These are phyloP conservation scores for Exaiptasia diaphana DNA, from an alignment of 64 coral and sea anemone genomes.

Conservation along the genomic window DNA sequence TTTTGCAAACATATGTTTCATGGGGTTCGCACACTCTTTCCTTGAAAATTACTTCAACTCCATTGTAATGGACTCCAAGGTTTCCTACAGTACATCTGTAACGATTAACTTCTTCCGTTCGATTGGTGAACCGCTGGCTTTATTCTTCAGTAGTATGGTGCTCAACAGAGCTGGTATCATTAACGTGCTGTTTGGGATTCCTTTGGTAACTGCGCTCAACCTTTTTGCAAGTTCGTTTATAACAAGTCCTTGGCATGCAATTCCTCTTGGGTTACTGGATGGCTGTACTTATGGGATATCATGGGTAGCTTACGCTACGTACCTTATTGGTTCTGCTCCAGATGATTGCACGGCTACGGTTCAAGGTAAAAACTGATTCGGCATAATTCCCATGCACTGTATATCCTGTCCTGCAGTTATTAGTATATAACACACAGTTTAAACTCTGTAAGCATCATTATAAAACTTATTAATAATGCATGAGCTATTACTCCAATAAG, in stretches of 20 bases:
- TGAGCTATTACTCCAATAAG: background rate
- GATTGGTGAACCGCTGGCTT: conserved; percentile 63
- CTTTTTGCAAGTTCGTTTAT: conserved; percentile 70
- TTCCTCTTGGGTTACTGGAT: conserved; percentile 76
- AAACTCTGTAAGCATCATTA: background rate
- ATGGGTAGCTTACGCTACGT: conserved; percentile 64
- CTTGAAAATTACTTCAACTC: conserved; percentile 52
- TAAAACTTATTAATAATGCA: background rate
- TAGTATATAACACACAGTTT: background rate
- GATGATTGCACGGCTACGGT: conserved; percentile 63
- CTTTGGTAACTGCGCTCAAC: conserved; percentile 40
- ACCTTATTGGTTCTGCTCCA: conserved; percentile 60
- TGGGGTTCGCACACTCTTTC: conserved; percentile 68
- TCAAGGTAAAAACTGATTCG: conserved; percentile 46
- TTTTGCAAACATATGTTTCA: background rate
- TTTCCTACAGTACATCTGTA: conserved; percentile 11
- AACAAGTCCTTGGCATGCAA: conserved; percentile 62
- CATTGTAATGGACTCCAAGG: conserved; percentile 11
- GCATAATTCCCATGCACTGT: background rate
- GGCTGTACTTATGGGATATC: conserved; percentile 67
- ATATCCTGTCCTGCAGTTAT: background rate
- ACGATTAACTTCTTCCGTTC: conserved; percentile 61
- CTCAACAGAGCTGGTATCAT: conserved; percentile 49
- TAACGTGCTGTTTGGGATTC: conserved; percentile 60
- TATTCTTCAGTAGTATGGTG: conserved; percentile 66